Base-by-base conservation (phyloP, 2,888 invertebrate genomes). In the Pandemis corylana region DNA sequence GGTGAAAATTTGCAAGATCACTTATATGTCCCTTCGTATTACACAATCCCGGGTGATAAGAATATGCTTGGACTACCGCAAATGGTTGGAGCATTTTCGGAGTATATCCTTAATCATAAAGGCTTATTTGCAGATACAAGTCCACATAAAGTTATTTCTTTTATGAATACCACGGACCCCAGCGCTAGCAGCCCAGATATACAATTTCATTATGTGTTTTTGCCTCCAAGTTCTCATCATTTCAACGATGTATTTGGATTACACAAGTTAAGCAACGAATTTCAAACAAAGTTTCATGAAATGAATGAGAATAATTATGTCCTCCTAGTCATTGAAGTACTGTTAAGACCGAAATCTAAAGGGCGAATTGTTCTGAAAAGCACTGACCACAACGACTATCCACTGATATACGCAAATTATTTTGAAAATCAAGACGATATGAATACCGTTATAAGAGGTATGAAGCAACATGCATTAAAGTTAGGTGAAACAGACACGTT, bases 281-380 rank as follows among this genome's bases (percentile, higher is more conserved):
- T 86, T 63, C 77, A 79, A 49, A 77, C 78, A 59, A 83, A 86
- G 77, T 88, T 87, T 64, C 69, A 79, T 9, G 76, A 86, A 66
- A 66, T 90, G 7, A 91, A 88, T 77, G 79, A 87, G 63, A 79
- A 89, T 15, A 80, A 88, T 42, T 80, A 82, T 65, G 70, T 88
- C 1, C 77, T 96, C 79, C 89, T 95, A 41, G 86, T 96, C 3
- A 90, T 95, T 2, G 95, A 95, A 0, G 89, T 96, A 10, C 71
- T 97, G 68, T 86, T 97, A 84, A 90, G 96, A 74, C 97, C 97
- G 0, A 95, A 94, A 77, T 97, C 97, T 73, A 93, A 93, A 74
- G 97, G 97, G 0, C 93, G 90, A 78, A 88, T 98, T n/a, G 80
- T 95, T 71, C 88, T 99, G 5, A 95, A 94, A 74, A 96, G 96